Evolutionary conservation across 2,113 vertebrate genomes (phyloP), one percentile per base, ranked within the genome.

Genomic region (Ascaphus truei): DNA sequence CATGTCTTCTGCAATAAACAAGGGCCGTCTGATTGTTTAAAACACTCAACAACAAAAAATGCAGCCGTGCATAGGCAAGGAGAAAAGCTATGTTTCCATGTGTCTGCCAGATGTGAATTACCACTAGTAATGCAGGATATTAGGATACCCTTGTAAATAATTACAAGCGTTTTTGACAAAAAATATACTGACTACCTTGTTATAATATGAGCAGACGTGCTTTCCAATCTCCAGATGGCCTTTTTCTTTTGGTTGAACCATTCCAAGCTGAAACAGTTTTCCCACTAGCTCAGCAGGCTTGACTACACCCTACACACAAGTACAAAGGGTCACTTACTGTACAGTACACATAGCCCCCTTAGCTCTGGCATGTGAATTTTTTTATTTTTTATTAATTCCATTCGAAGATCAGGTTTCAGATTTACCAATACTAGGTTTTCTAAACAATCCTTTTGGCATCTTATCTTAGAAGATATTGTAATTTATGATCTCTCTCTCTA

Each of bases 71-170:
- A n/a, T 6, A 23, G 12, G 15, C 41, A 1, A 45, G 3, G 30
- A 11, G 36, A n/a, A 50, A 16, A 39, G 3, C 1, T 10, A 20
- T 27, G 12, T 16, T 7, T 29, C 25, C 63, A 66, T 55, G 26
- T 66, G 63, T 29, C 27, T n/a, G 23, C 63, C 63, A 66, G 63
- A 66, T 66, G 63, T 43, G n/a, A 39, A 11, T 11, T 23, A 23
- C 25, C 9, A 55, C 9, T 22, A 6, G 31, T 26, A 55, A 30
- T 55, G 12, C 25, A 53, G 34, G 25, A 65, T 36, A 58, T 58
- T 34, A 22, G 15, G 18, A 37, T 34, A 20, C 39, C 23, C 23
- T 45, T 34, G 16, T 45, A 45, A 30, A 53, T 16, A 66, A 55
- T 55, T 12, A 37, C 34, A 39, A 16, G 3, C 9, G 7, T 20